Base-by-base conservation (phyloP, 2,888 invertebrate genomes). In the Caradrina kadenii region DNA sequence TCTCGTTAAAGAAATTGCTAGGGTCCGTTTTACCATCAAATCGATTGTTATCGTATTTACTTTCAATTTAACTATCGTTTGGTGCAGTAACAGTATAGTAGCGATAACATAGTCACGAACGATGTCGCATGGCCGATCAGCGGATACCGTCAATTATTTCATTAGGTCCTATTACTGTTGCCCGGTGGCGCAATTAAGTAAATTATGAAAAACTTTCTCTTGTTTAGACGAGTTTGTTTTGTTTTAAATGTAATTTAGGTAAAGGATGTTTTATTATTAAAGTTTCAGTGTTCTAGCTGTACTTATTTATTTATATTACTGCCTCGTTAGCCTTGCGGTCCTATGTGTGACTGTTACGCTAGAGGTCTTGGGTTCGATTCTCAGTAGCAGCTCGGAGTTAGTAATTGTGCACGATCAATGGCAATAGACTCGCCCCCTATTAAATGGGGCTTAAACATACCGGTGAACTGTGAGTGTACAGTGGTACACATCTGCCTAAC, bases 71-170 rank as follows among this genome's bases (percentile, higher is more conserved):
- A 68, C 21, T 62, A 60, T 63, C 55, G 55, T 64, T 66, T 55
- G 54, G 56, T 64, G 66, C 45, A 60, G 67, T 63, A 64, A 75
- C 75, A 72, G 56, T 6, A 69, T 39, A 42, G 65, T 65, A 60
- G 58, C 31, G 76, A 80, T 80, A 73, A 19, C 60, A 80, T 76
- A 76, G 58, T 48, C 63, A 61, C 50, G 72, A 66, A 50, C 76
- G 22, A 55, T 59, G 66, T 63, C 63, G 72, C 73, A 76, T 73
- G 81, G 71, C 70, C 73, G 72, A 78, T 79, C 76, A 53, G 69
- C 89, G 91, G 92, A 92, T 88, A 90, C 89, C 71, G 82, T 76
- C 92, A 93, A 93, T 94, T 93, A 93, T 91, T 92, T 88, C 85
- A 94, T 94, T 92, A 91, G 72, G 63, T 72, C 83, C 87, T 75